Conservation (phyloP, 2,113 vertebrate species). For the Chaenogobius annularis region DNA sequence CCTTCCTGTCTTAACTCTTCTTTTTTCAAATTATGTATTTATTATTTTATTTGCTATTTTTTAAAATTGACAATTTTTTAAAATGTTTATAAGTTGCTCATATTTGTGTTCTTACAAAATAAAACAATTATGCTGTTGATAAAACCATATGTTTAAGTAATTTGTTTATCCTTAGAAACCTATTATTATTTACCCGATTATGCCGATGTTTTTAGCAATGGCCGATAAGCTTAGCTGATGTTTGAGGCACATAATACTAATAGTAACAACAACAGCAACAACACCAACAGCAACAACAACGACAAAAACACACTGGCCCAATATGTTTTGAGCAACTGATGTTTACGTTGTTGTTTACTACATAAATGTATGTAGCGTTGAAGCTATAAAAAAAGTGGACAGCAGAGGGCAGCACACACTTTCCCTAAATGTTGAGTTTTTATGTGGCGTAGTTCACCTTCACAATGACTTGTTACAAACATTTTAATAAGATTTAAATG, state of each 20-base stretch:
- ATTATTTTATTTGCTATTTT: not conserved
- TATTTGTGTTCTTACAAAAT: not conserved
- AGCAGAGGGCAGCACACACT: slow-evolving; percentile 56
- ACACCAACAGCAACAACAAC: no score
- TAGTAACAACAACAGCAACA: no score
- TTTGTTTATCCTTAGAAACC: not conserved
- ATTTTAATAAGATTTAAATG: not conserved
- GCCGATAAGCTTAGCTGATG: no score
- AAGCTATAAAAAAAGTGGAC: not conserved
- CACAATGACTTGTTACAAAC: slow-evolving; percentile 32
- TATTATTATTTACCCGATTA: no score
- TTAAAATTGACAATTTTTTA: not conserved
- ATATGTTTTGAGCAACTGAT: no score
- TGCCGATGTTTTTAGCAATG: no score
- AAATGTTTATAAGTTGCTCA: not conserved
- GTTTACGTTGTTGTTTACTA: no score
- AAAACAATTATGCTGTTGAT: no score
- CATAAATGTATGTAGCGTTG: no score
- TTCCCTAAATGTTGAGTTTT: not conserved
- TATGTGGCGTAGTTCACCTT: slow-evolving; percentile 38
- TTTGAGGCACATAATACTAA: no score
- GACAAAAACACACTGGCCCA: no score
- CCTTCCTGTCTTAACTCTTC: not conserved
- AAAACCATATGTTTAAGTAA: not conserved
- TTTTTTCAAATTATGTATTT: no score